phyloP scores from a whole-genome alignment of 2,113 vertebrate species.

The Ailurus styani region DNA sequence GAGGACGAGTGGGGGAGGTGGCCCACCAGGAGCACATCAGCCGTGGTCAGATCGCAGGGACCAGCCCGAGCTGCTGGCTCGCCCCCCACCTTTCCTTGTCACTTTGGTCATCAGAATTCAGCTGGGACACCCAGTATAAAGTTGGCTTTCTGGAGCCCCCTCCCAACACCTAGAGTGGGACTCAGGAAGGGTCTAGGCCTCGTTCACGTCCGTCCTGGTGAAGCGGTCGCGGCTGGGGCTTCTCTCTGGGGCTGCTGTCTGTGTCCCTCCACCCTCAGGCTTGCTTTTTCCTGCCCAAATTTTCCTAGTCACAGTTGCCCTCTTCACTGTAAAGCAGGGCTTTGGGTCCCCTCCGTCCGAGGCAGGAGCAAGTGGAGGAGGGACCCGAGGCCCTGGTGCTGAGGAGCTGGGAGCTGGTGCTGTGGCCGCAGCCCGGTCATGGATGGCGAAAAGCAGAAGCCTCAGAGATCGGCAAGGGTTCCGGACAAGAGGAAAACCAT shows the following conservation, averaged over 20 bases:
- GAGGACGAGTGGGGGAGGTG: conserved; percentile 17
- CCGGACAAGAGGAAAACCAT: background rate
- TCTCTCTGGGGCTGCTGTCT: background rate
- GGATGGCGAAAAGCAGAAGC: too few species aligned
- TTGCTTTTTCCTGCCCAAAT: background rate
- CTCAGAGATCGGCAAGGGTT: background rate
- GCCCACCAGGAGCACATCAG: background rate
- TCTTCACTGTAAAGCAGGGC: background rate
- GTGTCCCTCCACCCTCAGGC: background rate
- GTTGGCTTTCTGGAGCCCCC: background rate
- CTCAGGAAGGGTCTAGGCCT: too few species aligned
- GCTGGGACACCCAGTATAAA: rapidly evolving
- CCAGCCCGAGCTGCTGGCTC: background rate
- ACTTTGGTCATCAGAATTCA: too few species aligned
- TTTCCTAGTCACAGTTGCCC: too few species aligned
- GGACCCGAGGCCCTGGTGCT: too few species aligned
- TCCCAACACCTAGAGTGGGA: background rate
- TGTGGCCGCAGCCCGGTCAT: rapidly evolving
- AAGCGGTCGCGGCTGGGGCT: rapidly evolving
- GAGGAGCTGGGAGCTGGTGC: background rate
- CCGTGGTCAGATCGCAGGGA: background rate
- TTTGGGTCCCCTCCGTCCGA: background rate
- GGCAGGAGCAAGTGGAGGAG: rapidly evolving
- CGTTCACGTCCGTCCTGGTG: rapidly evolving
- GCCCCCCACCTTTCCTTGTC: rapidly evolving